Conservation (phyloP, 2,797 vertebrate species). For the Coregonus ussuriensis region DNA sequence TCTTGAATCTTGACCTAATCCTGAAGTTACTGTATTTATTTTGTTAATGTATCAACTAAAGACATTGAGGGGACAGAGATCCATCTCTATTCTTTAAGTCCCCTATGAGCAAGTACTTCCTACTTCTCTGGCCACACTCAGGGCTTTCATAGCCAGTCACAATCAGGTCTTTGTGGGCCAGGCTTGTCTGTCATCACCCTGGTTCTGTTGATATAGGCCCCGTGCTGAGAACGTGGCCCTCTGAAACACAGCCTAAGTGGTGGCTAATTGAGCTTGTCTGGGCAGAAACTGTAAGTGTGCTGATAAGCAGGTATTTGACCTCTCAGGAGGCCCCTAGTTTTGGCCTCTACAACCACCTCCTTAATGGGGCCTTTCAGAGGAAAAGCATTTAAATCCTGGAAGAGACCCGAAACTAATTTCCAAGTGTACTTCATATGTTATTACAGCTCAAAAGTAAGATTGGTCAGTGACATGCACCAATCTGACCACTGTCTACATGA, state of each 20-base stretch:
- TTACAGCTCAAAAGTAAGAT: background rate
- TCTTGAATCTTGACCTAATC: conserved; percentile 11
- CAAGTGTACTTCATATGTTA: conserved; percentile 15
- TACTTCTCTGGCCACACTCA: conserved; percentile 45
- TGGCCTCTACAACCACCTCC: conserved; percentile 35
- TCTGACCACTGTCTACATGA: background rate
- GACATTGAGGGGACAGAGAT: background rate
- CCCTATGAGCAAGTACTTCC: conserved; percentile 13
- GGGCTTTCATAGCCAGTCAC: conserved; percentile 58
- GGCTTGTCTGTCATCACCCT: conserved; percentile 72
- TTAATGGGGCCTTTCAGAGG: conserved; percentile 28
- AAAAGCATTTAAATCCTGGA: background rate
- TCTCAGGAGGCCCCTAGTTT: conserved; percentile 37
- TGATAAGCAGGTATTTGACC: conserved; percentile 79
- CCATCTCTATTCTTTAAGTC: background rate
- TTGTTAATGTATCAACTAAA: background rate
- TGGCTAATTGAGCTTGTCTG: conserved; percentile 79
- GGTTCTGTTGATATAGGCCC: conserved; percentile 74
- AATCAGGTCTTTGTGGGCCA: conserved; percentile 71
- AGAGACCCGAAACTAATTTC: background rate
- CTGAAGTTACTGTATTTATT: background rate
- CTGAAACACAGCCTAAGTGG: conserved; percentile 65
- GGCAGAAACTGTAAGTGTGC: conserved; percentile 71
- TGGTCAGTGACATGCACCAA: too few species aligned
- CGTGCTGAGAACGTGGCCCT: conserved; percentile 65